phyloP scores from a whole-genome alignment of 2,888 invertebrate genomes.

The Pardosa pseudoannulata region DNA sequence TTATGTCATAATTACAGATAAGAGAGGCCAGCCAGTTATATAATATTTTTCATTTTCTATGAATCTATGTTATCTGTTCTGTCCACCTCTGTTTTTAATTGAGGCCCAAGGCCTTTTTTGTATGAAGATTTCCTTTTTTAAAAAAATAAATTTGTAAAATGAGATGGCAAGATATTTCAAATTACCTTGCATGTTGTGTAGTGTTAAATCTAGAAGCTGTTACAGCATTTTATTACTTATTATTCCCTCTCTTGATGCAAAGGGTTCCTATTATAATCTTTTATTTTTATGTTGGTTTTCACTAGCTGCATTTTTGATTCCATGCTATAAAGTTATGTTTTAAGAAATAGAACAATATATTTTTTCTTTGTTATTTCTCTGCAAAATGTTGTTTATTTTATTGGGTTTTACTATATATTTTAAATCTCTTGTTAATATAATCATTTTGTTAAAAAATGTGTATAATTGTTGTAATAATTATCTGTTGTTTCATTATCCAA shows the following conservation, averaged over 20 bases:
- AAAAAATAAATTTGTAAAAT: conserved; percentile 44
- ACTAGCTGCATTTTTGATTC: too few relatives aligned
- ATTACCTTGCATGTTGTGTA: conserved; percentile 35
- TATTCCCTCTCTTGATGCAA: background rate
- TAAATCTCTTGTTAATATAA: background rate
- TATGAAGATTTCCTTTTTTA: conserved; percentile 36
- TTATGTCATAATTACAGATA: conserved; percentile 25
- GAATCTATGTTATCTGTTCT: conserved; percentile 65
- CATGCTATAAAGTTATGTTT: too few relatives aligned
- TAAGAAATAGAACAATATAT: too few relatives aligned
- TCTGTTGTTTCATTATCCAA: too few relatives aligned
- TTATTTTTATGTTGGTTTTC: too few relatives aligned
- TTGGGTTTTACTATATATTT: background rate
- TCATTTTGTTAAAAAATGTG: background rate
- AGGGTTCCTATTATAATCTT: conserved; percentile 43
- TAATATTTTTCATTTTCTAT: conserved; percentile 45
- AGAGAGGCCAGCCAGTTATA: conserved; percentile 49
- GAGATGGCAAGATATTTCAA: conserved; percentile 67
- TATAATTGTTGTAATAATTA: background rate
- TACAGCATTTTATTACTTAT: conserved; percentile 17
- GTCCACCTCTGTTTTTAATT: conserved; percentile 66
- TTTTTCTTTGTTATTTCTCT: background rate
- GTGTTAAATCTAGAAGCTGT: conserved; percentile 17
- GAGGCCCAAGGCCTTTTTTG: conserved; percentile 64
- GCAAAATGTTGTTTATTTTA: background rate